Conservation (phyloP, 2,797 vertebrate species). For the Betta splendens region DNA sequence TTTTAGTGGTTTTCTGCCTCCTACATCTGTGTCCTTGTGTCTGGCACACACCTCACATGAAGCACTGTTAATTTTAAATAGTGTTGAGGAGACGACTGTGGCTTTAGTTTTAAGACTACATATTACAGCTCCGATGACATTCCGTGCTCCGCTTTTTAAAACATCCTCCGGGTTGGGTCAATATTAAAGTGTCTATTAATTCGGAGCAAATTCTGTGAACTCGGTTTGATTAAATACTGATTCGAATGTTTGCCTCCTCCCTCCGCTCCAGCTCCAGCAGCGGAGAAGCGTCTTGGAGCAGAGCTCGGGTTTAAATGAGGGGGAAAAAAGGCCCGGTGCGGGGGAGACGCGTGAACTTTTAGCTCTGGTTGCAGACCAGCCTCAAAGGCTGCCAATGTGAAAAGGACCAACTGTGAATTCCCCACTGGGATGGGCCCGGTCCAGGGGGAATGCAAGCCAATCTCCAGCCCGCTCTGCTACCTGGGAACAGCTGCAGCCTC, state of each 20-base stretch:
- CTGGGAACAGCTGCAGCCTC: slow-evolving; percentile 82
- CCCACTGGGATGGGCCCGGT: slow-evolving; percentile 69
- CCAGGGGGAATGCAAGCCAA: slow-evolving; percentile 76
- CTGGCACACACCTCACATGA: not conserved
- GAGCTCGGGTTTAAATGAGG: slow-evolving; percentile 63
- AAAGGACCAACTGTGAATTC: slow-evolving; percentile 73
- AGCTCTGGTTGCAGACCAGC: slow-evolving; percentile 62
- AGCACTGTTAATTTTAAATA: not conserved
- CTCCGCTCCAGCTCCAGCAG: slow-evolving; percentile 15
- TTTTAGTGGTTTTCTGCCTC: not conserved
- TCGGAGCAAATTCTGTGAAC: slow-evolving; percentile 6
- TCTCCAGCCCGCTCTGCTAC: slow-evolving; percentile 75
- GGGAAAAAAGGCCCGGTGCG: slow-evolving; percentile 48
- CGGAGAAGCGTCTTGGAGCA: slow-evolving; percentile 31
- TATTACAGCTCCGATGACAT: not conserved
- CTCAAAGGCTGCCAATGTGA: slow-evolving; percentile 66
- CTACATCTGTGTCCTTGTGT: not conserved
- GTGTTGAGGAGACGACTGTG: not conserved
- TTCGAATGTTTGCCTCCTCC: slow-evolving; percentile 6
- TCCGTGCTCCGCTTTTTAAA: slow-evolving; percentile 5
- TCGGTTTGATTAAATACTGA: slow-evolving; percentile 16
- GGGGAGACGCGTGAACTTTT: slow-evolving; percentile 60
- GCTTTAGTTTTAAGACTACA: slow-evolving; percentile 12
- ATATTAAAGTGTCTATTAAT: slow-evolving; percentile 12
- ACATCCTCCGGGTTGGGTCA: slow-evolving; percentile 19